Percentiles rank a stretch among this genome's conserved stretches.
These are phyloP conservation scores for Eristalis intricaria DNA, from an alignment of 2,888 invertebrate species.

Conservation along the genomic window DNA sequence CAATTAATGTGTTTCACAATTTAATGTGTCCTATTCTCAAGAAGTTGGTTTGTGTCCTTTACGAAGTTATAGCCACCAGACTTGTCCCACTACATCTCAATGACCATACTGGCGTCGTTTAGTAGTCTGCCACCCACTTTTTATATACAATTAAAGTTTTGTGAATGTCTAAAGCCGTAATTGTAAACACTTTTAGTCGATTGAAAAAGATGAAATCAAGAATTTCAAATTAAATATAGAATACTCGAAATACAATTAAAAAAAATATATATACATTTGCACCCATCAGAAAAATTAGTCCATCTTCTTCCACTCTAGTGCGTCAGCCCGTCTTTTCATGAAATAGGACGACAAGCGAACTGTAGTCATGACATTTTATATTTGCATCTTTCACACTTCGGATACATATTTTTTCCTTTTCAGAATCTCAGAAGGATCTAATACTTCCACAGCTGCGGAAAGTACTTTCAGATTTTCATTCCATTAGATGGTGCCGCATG, in stretches of 20 bases:
- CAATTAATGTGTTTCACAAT: no score
- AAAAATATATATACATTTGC: not conserved
- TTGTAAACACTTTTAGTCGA: no score
- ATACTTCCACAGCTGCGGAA: not conserved
- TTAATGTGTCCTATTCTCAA: no score
- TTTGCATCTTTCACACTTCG: not conserved
- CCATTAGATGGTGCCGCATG: conserved; percentile 15
- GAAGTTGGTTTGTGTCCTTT: no score
- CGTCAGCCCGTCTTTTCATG: not conserved
- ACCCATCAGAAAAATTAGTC: not conserved
- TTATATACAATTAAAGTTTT: no score
- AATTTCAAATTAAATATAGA: not conserved
- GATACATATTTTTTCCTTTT: not conserved
- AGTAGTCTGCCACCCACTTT: no score
- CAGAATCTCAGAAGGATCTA: not conserved
- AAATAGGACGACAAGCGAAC: not conserved
- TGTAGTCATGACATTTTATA: not conserved
- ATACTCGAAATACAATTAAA: not conserved
- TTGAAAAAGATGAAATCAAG: no score
- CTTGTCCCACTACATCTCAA: no score
- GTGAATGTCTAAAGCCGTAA: no score
- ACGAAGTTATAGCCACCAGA: no score
- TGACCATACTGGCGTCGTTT: no score
- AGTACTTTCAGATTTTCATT: conserved; percentile 2
- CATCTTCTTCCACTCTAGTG: not conserved